Evolutionary conservation across 1,140 invertebrate species (phyloP), one percentile per base, ranked within the genome.

Genomic region (Cydia amplana): DNA sequence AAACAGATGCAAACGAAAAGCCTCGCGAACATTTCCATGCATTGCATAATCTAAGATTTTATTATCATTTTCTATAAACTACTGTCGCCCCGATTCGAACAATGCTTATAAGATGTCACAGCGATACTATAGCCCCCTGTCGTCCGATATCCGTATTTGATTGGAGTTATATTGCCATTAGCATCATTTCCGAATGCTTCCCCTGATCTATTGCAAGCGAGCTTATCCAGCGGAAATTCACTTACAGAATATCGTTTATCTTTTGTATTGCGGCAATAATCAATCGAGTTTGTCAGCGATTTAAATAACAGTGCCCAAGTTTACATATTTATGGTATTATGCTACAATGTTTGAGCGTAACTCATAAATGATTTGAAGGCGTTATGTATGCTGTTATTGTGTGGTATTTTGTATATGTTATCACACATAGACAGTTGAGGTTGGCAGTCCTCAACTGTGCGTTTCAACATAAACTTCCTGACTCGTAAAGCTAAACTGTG

Each of bases 211-310:
- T 70, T 18, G 65, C 65, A 12, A 20, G 32, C 32, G 65, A 18
- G 64, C 64, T 10, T 40, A 18, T 43, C n/a, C 65, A 70, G 18
- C 65, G 32, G n/a, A 70, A 70, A 70, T 70, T 70, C 28, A 70
- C 65, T 70, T 70, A 70, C 32, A 70, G 65, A 70, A 70, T 70
- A 70, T 40, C 32, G 65, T 70, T 70, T 36, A 70, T 70, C 65
- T 70, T 70, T 36, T 20, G n/a, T 70, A 70, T 70, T 70, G 28
- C 32, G 1, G 65, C 36, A 70, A 70, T 70, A 70, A 70, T 70
- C 65, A 32, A 70, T 70, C 32, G 65, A 40, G 28, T 70, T 43
- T 70, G 65, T 70, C 65, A 70, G 65, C 65, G n/a, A 70, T 70
- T 70, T 70, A 40, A 70, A 70, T 70, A 70, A 70, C 32, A 70